phyloP scores from a whole-genome alignment of 2,797 vertebrate species.

The Hirundo rustica region DNA sequence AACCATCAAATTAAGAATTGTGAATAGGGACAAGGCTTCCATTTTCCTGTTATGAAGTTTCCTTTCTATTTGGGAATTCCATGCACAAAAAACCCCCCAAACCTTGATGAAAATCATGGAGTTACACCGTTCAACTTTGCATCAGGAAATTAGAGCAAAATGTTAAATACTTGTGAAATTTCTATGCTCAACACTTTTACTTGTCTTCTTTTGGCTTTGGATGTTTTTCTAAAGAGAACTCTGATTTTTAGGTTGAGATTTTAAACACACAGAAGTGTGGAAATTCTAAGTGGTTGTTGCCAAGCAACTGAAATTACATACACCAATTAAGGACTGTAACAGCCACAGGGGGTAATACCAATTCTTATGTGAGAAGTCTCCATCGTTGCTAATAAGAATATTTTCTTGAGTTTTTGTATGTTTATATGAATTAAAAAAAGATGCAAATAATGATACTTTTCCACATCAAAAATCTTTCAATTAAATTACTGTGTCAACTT shows the following conservation, averaged over 20 bases:
- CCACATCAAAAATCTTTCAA: not conserved
- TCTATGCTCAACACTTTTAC: not conserved
- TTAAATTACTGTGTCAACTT: not conserved
- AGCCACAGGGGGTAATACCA: not conserved
- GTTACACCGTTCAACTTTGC: not conserved
- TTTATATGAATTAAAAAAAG: not conserved
- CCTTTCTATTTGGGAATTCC: not conserved
- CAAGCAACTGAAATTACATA: not conserved
- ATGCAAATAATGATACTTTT: not conserved
- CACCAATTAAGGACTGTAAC: not conserved
- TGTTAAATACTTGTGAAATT: not conserved
- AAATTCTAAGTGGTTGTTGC: not conserved
- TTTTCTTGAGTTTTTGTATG: not conserved
- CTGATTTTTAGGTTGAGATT: not conserved
- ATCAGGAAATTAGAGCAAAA: not conserved
- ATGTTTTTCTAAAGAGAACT: not conserved
- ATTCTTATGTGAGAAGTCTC: not conserved
- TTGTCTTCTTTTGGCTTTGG: not conserved
- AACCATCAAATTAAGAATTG: rapidly evolving
- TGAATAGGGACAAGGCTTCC: not conserved
- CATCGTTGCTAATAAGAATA: not conserved
- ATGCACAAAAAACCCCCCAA: not conserved
- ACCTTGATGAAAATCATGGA: not conserved
- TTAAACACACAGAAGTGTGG: not conserved
- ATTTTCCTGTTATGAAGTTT: not conserved